Evolutionary conservation across 2,113 vertebrate species (phyloP).

Genomic region (Pollimyrus isidori): DNA sequence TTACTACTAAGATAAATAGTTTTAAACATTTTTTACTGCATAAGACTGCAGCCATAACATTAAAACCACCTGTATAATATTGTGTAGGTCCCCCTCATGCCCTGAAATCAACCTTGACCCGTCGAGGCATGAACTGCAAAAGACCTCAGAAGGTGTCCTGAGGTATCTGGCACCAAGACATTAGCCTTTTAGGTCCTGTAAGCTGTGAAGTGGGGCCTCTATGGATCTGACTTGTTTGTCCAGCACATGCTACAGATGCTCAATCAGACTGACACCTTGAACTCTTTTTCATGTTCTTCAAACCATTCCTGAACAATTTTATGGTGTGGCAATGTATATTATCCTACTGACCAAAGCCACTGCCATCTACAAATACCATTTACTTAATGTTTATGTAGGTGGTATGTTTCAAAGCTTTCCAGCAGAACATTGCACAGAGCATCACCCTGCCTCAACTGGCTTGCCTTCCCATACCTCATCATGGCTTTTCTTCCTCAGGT

Average conservation of each 20-base stretch:
- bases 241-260: neutral
- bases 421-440: too few relatives aligned
- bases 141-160: neutral
- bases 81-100: neutral
- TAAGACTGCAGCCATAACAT: neutral
- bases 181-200: neutral
- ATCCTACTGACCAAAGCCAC: too few relatives aligned
- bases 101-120: neutral
- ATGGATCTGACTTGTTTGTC: neutral
- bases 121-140: neutral
- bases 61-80: neutral
- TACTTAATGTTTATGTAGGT: too few relatives aligned
- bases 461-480: too few relatives aligned
- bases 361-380: too few relatives aligned
- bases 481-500: too few relatives aligned
- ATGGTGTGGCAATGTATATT: too few relatives aligned
- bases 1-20: neutral
- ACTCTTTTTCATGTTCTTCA: neutral
- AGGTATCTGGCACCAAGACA: neutral
- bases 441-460: too few relatives aligned
- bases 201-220: neutral
- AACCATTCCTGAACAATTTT: neutral
- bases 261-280: neutral
- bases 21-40: neutral
- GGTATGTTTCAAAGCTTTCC: too few relatives aligned